Evolutionary conservation across 2,113 vertebrate genomes (phyloP), one percentile per base, ranked within the genome.

Genomic region (Gobio gobio): DNA sequence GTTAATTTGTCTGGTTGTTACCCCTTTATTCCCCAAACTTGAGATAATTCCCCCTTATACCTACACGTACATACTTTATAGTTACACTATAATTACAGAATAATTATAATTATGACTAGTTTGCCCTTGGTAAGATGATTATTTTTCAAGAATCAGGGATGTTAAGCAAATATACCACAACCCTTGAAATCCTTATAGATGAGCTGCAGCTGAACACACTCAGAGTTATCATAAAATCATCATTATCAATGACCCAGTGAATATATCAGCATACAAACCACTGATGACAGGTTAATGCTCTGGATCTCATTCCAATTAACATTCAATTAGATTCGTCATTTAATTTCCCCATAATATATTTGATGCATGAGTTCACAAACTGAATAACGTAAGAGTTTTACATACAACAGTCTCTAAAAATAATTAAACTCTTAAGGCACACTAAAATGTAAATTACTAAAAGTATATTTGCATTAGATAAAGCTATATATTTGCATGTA

Each of bases 111-210:
- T 40, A 40, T 40, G 64, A 9, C 3, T 70, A 10, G 66, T 22
- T 43, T 56, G 54, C 54, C 6, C 51, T 56, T 56, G 6, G 6
- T 56, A 20, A 2, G 51, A 56, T 20, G 0, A 20, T 20, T 20
- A 5, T 56, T 29, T 20, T 56, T 5, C 54, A 56, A 2, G 18
- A 56, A 56, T 56, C 16, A 58, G 76, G 58, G 75, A n/a, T 75
- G 76, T 72, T 75, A 26, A 80, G 68, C 47, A 87, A 81, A 80
- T 51, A 76, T 56, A 45, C 73, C 22, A n/a, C 22, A 54, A 33
- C 66, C 29, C 45, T 45, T 56, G 75, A 61, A 70, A 84, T 74
- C 66, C 70, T 33, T 45, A 56, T 33, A 49, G 29, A 64, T 63
- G 22, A 80, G 18, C 29, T 33, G 54, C 40, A 47, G 22, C n/a